Percentiles rank a stretch among this genome's conserved stretches.
Conservation (phyloP, 2,113 vertebrate genomes). For the Cervus canadensis region DNA sequence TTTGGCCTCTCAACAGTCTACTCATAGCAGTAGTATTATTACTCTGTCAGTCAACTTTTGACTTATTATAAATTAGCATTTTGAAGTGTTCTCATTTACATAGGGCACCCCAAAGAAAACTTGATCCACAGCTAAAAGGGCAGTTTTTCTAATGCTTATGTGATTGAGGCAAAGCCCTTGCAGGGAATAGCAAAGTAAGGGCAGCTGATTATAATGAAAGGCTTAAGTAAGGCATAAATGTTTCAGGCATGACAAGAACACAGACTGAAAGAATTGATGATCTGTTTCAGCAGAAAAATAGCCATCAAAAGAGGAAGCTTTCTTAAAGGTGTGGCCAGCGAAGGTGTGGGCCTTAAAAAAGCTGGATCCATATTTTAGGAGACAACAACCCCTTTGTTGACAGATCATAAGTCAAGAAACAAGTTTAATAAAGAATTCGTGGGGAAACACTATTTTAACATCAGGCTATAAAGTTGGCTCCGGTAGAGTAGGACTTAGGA, state of each 20-base stretch:
- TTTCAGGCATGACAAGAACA: background rate
- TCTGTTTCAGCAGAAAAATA: slow-evolving; percentile 9
- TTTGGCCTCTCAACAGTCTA: slow-evolving; percentile 3
- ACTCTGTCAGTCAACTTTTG: slow-evolving; percentile 38
- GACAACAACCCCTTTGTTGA: background rate
- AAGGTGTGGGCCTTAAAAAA: background rate
- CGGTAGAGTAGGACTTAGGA: background rate
- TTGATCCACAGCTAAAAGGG: slow-evolving; percentile 45
- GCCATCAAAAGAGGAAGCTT: background rate
- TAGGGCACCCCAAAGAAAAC: slow-evolving; percentile 55
- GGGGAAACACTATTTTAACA: slow-evolving; percentile 36
- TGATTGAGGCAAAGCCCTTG: slow-evolving; percentile 43
- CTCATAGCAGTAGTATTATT: background rate
- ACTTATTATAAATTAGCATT: slow-evolving; percentile 52
- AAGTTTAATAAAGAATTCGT: slow-evolving; percentile 45
- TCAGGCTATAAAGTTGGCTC: slow-evolving; percentile 15
- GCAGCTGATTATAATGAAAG: slow-evolving; percentile 59
- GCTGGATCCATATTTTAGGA: slow-evolving; percentile 26
- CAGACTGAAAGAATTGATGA: slow-evolving; percentile 10
- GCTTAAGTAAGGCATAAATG: slow-evolving; percentile 21
- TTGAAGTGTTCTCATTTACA: slow-evolving; percentile 65
- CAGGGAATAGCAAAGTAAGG: slow-evolving; percentile 24
- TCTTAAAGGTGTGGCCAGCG: background rate
- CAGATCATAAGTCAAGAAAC: slow-evolving; percentile 44
- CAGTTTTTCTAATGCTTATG: slow-evolving; percentile 33